Percentiles rank a stretch among this genome's conserved stretches.
Conservation (phyloP, 1,140 invertebrate species). For the Achroia grisella region DNA sequence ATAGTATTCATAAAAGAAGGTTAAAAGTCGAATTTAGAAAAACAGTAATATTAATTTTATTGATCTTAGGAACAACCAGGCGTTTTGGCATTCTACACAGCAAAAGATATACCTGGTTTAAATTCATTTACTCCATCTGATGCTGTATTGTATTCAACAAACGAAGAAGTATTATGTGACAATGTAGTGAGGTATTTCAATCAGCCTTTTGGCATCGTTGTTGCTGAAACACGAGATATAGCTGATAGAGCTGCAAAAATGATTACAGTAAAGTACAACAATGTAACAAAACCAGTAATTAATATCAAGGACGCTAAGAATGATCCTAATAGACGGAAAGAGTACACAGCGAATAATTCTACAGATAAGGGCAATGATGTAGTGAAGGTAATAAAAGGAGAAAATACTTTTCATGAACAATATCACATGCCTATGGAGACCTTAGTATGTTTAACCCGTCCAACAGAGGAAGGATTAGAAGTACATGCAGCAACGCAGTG, state of each 20-base stretch:
- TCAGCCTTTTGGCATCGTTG: slow-evolving; percentile 83
- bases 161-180: slow-evolving; percentile 72
- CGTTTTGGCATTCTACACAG: slow-evolving; percentile 81
- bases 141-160: slow-evolving; percentile 18
- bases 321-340: slow-evolving; percentile 26
- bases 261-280: slow-evolving; percentile 78
- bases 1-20: too few relatives aligned
- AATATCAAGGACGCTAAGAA: slow-evolving; percentile 36
- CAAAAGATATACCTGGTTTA: slow-evolving; percentile 82
- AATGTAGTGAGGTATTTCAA: slow-evolving; percentile 76
- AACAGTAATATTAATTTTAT: too few relatives aligned
- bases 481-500: slow-evolving; percentile 77
- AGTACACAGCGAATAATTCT: slow-evolving; percentile 7
- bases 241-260: slow-evolving; percentile 78
- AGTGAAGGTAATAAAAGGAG: slow-evolving; percentile 47
- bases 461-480: slow-evolving; percentile 78
- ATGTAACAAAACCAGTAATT: slow-evolving; percentile 29
- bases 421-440: slow-evolving; percentile 72
- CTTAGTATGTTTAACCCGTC: slow-evolving; percentile 75
- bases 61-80: slow-evolving; percentile 77
- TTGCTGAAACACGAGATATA: slow-evolving; percentile 75
- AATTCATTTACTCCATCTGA: slow-evolving; percentile 73
- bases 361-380: slow-evolving; percentile 36
- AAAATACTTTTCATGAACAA: slow-evolving; percentile 40
- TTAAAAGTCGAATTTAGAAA: too few relatives aligned